Evolutionary conservation across 2,113 vertebrate species (phyloP).

Genomic region (Mobula hypostoma): DNA sequence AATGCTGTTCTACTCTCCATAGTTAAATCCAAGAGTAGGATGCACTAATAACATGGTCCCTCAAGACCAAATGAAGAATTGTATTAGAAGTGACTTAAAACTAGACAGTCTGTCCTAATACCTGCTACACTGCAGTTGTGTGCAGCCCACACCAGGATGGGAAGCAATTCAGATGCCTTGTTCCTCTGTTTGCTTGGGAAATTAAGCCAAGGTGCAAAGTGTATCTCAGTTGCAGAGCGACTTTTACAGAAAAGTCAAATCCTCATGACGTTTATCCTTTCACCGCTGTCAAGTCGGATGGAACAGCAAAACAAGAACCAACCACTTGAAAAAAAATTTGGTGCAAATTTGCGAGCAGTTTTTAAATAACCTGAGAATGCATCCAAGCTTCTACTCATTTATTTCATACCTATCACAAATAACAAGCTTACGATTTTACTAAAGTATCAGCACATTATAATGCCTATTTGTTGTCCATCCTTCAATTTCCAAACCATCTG

Average conservation of each 20-base stretch:
- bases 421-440: not conserved
- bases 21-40: not conserved
- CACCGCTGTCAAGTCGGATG: no score
- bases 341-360: not conserved
- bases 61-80: not conserved
- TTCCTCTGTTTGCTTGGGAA: no score
- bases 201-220: not conserved
- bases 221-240: not conserved
- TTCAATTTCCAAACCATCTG: not conserved
- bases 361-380: not conserved
- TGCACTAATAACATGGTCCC: not conserved
- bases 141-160: not conserved
- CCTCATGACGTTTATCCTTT: not conserved
- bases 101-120: not conserved
- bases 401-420: not conserved
- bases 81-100: not conserved
- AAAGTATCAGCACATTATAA: not conserved
- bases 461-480: not conserved
- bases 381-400: not conserved
- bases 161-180: not conserved
- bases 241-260: not conserved
- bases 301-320: no score
- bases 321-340: no score
- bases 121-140: not conserved
- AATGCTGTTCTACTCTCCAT: not conserved